A percentile compares a stretch with the other conserved stretches of the same genome.
Conservation (phyloP, 2,113 vertebrate species). For the Lophura nycthemera region DNA sequence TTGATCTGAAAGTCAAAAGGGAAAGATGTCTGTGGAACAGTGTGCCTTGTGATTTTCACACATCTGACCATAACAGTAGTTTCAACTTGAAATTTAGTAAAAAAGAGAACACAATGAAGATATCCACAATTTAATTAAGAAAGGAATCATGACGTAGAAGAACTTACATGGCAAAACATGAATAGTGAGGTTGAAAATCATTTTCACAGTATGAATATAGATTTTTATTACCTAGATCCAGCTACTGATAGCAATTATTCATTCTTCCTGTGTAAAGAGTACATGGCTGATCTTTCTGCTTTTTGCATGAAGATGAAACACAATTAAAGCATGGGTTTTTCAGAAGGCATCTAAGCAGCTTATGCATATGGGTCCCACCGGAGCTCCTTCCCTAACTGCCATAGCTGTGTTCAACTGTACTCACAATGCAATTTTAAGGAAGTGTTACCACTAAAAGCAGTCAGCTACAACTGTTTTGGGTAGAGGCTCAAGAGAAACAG, state of each 20-base stretch:
- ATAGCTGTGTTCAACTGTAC: neutral
- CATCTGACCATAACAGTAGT: neutral
- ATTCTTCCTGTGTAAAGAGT: neutral
- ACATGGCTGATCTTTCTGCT: neutral
- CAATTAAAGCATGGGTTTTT: constrained; percentile 2
- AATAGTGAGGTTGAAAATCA: neutral
- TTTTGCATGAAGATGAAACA: neutral
- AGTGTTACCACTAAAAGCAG: neutral
- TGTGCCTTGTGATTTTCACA: neutral
- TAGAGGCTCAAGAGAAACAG: neutral
- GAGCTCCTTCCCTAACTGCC: neutral
- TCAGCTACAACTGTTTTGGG: neutral
- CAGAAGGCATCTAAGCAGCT: neutral
- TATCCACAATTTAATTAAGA: neutral
- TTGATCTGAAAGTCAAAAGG: neutral
- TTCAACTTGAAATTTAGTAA: constrained; percentile 24
- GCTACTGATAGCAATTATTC: neutral
- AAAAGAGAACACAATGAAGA: neutral
- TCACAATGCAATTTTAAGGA: neutral
- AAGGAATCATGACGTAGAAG: neutral
- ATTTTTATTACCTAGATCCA: constrained; percentile 34
- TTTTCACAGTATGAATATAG: neutral
- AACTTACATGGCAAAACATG: neutral
- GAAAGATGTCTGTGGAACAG: neutral
- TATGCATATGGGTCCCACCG: neutral